Percentiles rank a stretch among this genome's conserved stretches.
Evolutionary conservation across 2,113 vertebrate species (phyloP).

Genomic region (Dipodomys stephensi): DNA sequence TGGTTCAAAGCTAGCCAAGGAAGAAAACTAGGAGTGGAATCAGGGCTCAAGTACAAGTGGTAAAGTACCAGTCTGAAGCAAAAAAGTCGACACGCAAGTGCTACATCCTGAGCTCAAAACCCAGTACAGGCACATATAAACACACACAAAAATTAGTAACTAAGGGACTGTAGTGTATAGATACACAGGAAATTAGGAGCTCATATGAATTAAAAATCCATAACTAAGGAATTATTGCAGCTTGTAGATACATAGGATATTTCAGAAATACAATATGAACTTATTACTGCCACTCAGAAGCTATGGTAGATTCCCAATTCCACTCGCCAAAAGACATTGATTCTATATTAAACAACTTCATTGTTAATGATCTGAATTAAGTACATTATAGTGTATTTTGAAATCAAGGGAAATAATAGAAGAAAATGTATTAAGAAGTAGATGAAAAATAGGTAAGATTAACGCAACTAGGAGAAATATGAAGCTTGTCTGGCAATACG

Average conservation of each 20-base stretch:
- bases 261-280: not conserved
- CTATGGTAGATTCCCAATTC: not conserved
- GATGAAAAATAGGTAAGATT: not conserved
- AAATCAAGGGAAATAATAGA: not conserved
- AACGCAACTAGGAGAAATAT: constrained; percentile 12
- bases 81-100: too few species aligned
- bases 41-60: too few species aligned
- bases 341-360: constrained; percentile 31
- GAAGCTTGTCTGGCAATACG: constrained; percentile 19
- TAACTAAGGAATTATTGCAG: not conserved
- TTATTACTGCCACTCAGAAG: not conserved
- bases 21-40: too few species aligned
- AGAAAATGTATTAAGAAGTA: not conserved
- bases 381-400: not conserved
- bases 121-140: too few species aligned
- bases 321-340: not conserved
- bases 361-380: not conserved
- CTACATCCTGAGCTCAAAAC: too few species aligned
- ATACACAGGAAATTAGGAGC: too few species aligned
- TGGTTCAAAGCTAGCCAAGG: not conserved
- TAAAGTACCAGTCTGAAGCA: too few species aligned
- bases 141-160: too few species aligned
- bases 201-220: constrained; percentile 2
- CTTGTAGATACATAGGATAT: not conserved
- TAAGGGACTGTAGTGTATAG: too few species aligned